Evolutionary conservation across 2,797 vertebrate species (phyloP), one percentile per base, ranked within the genome.

Genomic region (Lagocephalus sceleratus): DNA sequence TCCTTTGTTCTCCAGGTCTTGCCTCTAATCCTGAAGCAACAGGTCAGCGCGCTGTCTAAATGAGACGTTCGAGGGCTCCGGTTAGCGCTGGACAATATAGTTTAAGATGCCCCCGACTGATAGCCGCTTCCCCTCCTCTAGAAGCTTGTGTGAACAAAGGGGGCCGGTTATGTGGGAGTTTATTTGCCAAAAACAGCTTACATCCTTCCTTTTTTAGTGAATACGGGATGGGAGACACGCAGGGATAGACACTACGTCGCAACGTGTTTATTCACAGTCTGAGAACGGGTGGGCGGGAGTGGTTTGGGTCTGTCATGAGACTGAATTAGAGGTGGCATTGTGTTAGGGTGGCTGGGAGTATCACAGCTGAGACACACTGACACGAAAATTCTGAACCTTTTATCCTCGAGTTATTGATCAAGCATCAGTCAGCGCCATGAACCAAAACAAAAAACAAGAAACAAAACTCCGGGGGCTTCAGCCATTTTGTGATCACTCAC

Each of bases 111-210:
- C 82, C 76, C 85, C 83, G 47, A 71, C 87, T 88, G 87, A 90
- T 86, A 88, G 69, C 68, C 12, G 45, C 78, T 83, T 88, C 85
- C 85, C 79, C 70, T 78, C 76, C 65, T 54, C 44, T 51, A 70
- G 72, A 74, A 57, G 66, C 71, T 54, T 72, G 71, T 63, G 85
- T 60, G 85, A 90, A 91, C 91, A 92, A 92, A 91, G 72, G 66
- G 57, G 62, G 48, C 65, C 55, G 19, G 81, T 82, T 82, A 83
- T 82, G 86, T 56, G 57, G 79, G 71, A 77, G 84, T 89, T 86
- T 86, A 82, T 87, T 86, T 84, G 87, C 85, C 85, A 89, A 88
- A 88, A 88, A 88, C 85, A 85, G 85, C 85, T 90, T 88, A 91
- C 84, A 89, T 92, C 90, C 90, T 91, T 91, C 88, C 89, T 88